A percentile compares a stretch with the other conserved stretches of the same genome.
Evolutionary conservation across 2,113 vertebrate species (phyloP).

Genomic region (Clarias magur): DNA sequence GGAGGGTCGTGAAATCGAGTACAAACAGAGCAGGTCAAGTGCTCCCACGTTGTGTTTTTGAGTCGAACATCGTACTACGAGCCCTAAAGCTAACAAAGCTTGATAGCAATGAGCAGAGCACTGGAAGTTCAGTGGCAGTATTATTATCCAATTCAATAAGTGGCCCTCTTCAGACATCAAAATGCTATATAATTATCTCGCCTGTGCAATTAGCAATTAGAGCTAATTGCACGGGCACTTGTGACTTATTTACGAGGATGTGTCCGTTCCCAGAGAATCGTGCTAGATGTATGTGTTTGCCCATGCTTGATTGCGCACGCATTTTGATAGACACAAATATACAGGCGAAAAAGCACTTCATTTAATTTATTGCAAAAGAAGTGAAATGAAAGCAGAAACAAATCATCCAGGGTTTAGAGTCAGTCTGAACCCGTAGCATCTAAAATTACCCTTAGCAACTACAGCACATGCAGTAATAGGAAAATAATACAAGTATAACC

Average conservation of each 20-base stretch:
- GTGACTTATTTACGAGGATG: constrained; percentile 30
- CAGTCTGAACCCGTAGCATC: neutral
- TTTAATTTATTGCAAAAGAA: neutral
- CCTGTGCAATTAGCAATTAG: constrained; percentile 54
- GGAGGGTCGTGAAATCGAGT: constrained; percentile 24
- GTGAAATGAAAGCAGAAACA: neutral
- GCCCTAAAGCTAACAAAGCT: constrained; percentile 41
- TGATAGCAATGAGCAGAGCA: constrained; percentile 9
- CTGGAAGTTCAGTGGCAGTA: constrained; percentile 32
- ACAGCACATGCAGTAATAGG: neutral
- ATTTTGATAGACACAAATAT: constrained; percentile 22
- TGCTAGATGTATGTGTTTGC: neutral
- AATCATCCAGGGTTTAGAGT: neutral
- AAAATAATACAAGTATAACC: neutral
- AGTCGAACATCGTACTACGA: constrained; percentile 16
- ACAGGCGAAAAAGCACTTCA: neutral
- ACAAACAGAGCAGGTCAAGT: constrained; percentile 27
- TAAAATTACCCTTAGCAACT: neutral
- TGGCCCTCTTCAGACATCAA: constrained; percentile 50
- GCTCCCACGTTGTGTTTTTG: constrained; percentile 28
- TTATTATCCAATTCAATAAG: constrained; percentile 57
- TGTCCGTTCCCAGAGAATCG: constrained; percentile 14
- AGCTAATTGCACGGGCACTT: constrained; percentile 54
- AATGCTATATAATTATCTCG: constrained; percentile 57
- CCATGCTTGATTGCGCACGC: constrained; percentile 9